A percentile compares a stretch with the other conserved stretches of the same genome.
Evolutionary conservation across 2,113 vertebrate genomes (phyloP).

Genomic region (Pachycephala philippinensis): DNA sequence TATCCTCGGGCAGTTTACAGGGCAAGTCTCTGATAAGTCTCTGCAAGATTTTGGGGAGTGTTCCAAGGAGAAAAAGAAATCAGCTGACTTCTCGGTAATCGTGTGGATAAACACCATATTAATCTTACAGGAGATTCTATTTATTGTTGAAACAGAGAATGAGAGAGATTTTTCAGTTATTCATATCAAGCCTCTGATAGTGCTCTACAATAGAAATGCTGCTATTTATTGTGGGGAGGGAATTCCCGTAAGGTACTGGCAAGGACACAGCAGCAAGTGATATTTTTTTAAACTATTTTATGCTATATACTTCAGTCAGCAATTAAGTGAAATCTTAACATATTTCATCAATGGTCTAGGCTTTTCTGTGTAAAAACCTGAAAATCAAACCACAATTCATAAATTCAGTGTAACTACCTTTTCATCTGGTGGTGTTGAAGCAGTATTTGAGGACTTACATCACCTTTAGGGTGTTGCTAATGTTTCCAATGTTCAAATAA

Average conservation of each 20-base stretch:
- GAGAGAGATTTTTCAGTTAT: not conserved
- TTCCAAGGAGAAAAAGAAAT: not conserved
- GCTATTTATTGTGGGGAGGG: not conserved
- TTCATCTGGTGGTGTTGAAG: not conserved
- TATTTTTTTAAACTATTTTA: not conserved
- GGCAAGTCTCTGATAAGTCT: not conserved
- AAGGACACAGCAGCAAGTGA: not conserved
- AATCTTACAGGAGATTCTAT: not conserved
- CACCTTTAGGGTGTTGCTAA: not conserved
- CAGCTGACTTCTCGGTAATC: not conserved
- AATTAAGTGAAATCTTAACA: not conserved
- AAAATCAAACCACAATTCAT: not conserved
- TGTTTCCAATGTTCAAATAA: not conserved
- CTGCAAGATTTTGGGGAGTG: not conserved
- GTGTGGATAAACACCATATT: accelerated
- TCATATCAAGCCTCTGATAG: not conserved
- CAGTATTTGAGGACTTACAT: not conserved
- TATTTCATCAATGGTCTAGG: not conserved
- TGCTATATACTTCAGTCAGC: not conserved
- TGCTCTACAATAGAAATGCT: not conserved
- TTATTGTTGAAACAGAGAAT: not conserved
- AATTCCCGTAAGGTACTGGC: not conserved
- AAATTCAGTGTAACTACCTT: not conserved
- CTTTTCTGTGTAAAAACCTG: not conserved
- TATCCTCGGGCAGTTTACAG: not conserved